phyloP scores from a whole-genome alignment of 2,113 vertebrate species.

The Suncus etruscus region DNA sequence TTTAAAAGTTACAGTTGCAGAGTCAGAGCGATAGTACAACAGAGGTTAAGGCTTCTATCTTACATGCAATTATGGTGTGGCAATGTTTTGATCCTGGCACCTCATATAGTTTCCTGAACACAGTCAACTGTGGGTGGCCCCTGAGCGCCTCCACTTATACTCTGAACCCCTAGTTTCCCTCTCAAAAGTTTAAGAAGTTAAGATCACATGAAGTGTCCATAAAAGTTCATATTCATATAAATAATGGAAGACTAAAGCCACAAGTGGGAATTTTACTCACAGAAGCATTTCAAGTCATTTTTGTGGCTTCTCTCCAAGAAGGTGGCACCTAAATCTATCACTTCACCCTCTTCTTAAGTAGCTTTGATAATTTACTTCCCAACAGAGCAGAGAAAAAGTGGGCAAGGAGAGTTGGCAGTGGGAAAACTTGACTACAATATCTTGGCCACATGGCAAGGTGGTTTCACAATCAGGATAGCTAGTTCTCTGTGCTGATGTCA shows the following conservation, averaged over 20 bases:
- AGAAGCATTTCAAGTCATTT: constrained; percentile 47
- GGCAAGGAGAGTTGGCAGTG: neutral
- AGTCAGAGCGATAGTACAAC: too few species aligned
- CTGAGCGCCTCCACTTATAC: too few species aligned
- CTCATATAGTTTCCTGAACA: too few species aligned
- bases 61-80: too few species aligned
- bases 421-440: neutral
- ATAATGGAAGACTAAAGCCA: neutral
- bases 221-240: neutral
- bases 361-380: neutral
- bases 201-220: neutral
- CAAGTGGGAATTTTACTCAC: neutral
- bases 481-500: neutral
- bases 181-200: neutral
- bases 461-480: neutral
- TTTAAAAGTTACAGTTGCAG: too few species aligned
- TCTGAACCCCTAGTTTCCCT: too few species aligned
- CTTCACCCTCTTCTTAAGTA: neutral
- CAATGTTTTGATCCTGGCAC: too few species aligned
- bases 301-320: neutral
- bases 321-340: neutral
- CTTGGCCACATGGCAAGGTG: neutral
- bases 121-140: too few species aligned
- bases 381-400: neutral
- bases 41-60: too few species aligned